Conservation (phyloP, 2,888 invertebrate genomes). For the Drosophila borborema region DNA sequence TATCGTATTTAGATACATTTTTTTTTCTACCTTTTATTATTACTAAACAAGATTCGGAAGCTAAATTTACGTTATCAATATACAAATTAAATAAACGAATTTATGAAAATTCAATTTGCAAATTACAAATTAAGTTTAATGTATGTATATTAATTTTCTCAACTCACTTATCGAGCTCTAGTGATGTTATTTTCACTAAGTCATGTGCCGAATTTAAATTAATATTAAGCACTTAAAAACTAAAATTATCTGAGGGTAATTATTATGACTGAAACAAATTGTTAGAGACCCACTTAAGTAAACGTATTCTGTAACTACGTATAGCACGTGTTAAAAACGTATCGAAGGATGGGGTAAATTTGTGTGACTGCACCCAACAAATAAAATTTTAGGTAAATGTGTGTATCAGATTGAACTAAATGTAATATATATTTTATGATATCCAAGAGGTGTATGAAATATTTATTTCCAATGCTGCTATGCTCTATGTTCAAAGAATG, state of each 20-base stretch:
- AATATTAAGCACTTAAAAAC: neutral
- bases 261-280: slow-evolving; percentile 1
- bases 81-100: too few relatives aligned
- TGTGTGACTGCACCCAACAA: too few relatives aligned
- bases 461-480: too few relatives aligned
- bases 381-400: too few relatives aligned
- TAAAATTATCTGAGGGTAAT: neutral
- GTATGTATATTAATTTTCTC: too few relatives aligned
- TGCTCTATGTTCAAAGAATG: too few relatives aligned
- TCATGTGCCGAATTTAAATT: neutral
- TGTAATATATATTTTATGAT: neutral
- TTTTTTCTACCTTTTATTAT: neutral
- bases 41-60: neutral
- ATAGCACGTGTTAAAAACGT: too few relatives aligned
- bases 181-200: slow-evolving; percentile 1
- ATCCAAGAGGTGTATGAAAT: neutral
- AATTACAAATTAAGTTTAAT: neutral
- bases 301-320: neutral
- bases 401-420: neutral
- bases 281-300: neutral
- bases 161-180: neutral
- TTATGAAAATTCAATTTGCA: neutral
- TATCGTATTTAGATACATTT: too few relatives aligned
- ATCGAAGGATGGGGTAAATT: too few relatives aligned
- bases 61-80: neutral